Conservation (phyloP, 2,113 vertebrate species). For the Neomonachus schauinslandi region DNA sequence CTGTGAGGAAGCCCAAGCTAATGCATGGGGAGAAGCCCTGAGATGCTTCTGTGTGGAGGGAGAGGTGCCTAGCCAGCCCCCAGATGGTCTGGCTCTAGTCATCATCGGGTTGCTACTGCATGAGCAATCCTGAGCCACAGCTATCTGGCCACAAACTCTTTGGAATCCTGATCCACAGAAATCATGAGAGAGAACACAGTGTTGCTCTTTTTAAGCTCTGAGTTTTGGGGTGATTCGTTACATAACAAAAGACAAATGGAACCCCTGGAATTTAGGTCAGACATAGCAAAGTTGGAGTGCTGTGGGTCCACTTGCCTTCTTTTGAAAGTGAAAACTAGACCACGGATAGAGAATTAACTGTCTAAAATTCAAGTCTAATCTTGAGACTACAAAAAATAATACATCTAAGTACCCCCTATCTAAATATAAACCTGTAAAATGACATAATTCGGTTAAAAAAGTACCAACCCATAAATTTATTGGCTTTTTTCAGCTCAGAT, state of each 20-base stretch:
- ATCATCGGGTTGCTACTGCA: neutral
- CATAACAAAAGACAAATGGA: neutral
- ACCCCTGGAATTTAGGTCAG: neutral
- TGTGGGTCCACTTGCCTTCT: neutral
- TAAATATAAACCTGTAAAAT: slow-evolving; percentile 39
- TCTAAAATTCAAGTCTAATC: slow-evolving; percentile 13
- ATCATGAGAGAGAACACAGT: neutral
- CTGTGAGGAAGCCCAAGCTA: neutral
- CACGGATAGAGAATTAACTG: neutral
- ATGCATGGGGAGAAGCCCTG: neutral
- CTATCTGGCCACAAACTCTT: neutral
- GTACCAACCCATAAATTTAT: neutral
- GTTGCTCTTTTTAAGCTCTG: neutral
- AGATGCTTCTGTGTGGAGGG: neutral
- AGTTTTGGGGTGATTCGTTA: neutral
- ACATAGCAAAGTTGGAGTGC: neutral
- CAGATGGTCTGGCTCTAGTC: neutral
- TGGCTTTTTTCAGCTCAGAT: neutral
- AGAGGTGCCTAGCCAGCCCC: neutral
- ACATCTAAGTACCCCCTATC: neutral
- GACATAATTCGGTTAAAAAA: neutral
- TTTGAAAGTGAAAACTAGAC: slow-evolving; percentile 34
- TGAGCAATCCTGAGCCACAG: neutral
- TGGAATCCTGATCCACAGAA: neutral
- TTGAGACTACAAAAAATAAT: neutral